A percentile compares a stretch with the other conserved stretches of the same genome.
Evolutionary conservation across 2,113 vertebrate genomes (phyloP).

Genomic region (Xenus cinereus): DNA sequence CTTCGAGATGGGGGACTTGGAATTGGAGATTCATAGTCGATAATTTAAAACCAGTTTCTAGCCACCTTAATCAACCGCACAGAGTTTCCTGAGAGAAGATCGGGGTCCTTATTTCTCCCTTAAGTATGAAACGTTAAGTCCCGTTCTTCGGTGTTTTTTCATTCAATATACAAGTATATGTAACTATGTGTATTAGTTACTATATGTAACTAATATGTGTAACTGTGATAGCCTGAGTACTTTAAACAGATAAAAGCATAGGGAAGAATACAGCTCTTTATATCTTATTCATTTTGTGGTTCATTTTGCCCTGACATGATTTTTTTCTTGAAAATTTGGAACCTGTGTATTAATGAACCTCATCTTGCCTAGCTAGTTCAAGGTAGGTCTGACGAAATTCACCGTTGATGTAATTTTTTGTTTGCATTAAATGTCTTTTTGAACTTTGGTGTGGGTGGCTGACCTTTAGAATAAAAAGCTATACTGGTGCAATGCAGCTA

Average conservation of each 20-base stretch:
- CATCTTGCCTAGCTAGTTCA: not conserved
- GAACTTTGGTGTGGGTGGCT: constrained; percentile 10
- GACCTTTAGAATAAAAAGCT: constrained; percentile 55
- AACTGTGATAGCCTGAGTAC: not conserved
- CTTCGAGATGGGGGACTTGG: rapidly evolving
- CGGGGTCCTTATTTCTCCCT: not conserved
- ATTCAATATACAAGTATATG: not conserved
- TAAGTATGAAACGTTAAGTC: not conserved
- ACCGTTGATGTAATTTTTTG: not conserved
- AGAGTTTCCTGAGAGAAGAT: not conserved
- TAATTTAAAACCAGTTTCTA: not conserved
- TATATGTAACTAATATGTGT: not conserved
- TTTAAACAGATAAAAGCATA: not conserved
- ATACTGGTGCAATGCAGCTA: constrained; percentile 13
- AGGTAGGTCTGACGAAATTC: not conserved
- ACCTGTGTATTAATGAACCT: not conserved
- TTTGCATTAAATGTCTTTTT: constrained; percentile 10
- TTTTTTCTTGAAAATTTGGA: not conserved
- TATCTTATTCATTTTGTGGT: not conserved
- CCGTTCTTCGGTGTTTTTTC: not conserved
- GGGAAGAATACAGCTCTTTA: not conserved
- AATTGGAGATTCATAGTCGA: not conserved
- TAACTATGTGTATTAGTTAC: too few relatives aligned
- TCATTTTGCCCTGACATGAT: not conserved
- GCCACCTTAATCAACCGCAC: not conserved